Percentiles rank a stretch among this genome's conserved stretches.
Conservation (phyloP, 2,888 invertebrate species). For the Scaptomyza reducta region DNA sequence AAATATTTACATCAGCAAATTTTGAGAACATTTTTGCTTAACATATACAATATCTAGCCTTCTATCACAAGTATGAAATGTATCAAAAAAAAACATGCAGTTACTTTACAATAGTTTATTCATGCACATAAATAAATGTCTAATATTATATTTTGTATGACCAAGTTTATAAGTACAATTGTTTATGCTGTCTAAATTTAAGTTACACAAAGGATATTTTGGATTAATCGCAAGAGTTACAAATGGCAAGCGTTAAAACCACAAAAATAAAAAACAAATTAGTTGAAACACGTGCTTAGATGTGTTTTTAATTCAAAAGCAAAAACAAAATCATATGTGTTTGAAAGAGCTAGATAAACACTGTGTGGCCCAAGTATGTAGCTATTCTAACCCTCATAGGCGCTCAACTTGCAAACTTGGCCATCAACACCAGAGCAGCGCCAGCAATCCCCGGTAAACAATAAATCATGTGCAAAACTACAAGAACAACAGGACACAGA, state of each 20-base stretch:
- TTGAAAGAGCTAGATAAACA: conserved; percentile 6
- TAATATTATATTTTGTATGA: neutral
- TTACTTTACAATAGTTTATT: neutral
- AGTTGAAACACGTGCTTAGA: no score
- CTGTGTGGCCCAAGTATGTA: neutral
- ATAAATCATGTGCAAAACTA: conserved; percentile 58
- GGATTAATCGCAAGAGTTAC: no score
- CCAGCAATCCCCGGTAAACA: conserved; percentile 46
- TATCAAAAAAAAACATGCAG: conserved; percentile 11
- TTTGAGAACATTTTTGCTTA: neutral
- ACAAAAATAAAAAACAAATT: conserved; percentile 17
- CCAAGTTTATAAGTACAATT: neutral
- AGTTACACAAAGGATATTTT: no score
- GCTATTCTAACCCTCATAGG: conserved; percentile 3
- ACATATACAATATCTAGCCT: neutral
- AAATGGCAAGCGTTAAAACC: conserved; percentile 5
- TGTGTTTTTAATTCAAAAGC: no score
- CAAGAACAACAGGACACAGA: conserved; percentile 35
- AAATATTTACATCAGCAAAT: conserved; percentile 17
- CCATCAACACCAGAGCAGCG: conserved; percentile 53
- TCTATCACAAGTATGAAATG: neutral
- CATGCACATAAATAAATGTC: neutral
- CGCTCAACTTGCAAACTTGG: conserved; percentile 26
- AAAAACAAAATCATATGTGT: conserved; percentile 41
- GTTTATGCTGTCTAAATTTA: conserved; percentile 20